phyloP scores from a whole-genome alignment of 2,797 vertebrate species.

The Miichthys miiuy region DNA sequence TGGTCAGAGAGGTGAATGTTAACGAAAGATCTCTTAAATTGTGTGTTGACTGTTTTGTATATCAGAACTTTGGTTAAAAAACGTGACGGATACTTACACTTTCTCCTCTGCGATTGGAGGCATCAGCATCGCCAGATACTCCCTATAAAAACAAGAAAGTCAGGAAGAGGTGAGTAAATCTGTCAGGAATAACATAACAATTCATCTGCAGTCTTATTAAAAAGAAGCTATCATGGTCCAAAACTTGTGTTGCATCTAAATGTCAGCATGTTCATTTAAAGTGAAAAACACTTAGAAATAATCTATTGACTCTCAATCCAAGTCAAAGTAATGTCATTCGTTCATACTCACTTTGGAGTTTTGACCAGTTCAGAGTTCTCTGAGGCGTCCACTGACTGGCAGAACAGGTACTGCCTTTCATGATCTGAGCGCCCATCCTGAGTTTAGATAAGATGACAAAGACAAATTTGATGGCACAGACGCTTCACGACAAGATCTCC shows the following conservation, averaged over 20 bases:
- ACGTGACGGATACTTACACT: slow-evolving; percentile 84
- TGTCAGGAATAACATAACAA: background rate
- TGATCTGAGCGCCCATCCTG: slow-evolving; percentile 97
- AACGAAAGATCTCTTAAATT: background rate
- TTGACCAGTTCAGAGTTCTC: slow-evolving; percentile 95
- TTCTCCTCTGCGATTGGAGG: slow-evolving; percentile 93
- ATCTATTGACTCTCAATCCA: background rate
- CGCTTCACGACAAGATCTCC: background rate
- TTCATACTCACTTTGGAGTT: slow-evolving; percentile 90
- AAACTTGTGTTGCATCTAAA: background rate
- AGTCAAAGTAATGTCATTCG: background rate
- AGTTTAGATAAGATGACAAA: slow-evolving; percentile 11
- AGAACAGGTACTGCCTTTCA: slow-evolving; percentile 95
- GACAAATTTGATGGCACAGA: background rate
- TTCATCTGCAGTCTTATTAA: background rate
- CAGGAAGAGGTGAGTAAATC: background rate
- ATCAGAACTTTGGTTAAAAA: background rate
- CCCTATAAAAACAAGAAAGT: slow-evolving; percentile 78
- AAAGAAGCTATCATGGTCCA: background rate
- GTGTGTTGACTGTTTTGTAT: background rate
- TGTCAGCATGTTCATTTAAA: background rate
- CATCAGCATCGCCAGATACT: slow-evolving; percentile 98
- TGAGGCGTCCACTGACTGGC: slow-evolving; percentile 88
- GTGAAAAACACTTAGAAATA: no score
- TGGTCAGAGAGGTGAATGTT: background rate